A percentile compares a stretch with the other conserved stretches of the same genome.
Evolutionary conservation across 2,888 invertebrate genomes (phyloP).

Genomic region (Phytoseiulus persimilis): DNA sequence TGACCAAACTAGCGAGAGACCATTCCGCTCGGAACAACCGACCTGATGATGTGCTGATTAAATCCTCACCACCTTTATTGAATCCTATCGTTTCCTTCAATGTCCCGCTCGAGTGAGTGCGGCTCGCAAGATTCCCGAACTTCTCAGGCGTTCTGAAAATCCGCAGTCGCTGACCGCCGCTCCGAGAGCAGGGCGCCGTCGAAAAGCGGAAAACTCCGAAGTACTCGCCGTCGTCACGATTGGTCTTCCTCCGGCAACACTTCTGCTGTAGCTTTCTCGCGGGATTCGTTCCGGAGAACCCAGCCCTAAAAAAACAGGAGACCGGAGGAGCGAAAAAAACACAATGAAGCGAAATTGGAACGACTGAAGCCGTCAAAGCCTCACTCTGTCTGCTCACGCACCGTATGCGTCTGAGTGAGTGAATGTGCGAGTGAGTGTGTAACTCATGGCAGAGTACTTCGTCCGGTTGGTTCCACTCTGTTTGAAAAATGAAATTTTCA

Average conservation of each 20-base stretch:
- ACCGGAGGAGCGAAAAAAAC: not conserved
- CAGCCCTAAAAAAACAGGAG: not conserved
- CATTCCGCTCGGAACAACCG: not conserved
- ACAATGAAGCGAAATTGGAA: not conserved
- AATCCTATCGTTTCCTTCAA: not conserved
- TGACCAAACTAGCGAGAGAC: not conserved
- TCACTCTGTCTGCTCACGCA: not conserved
- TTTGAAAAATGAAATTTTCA: conserved; percentile 38
- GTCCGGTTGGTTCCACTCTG: not conserved
- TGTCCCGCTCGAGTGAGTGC: not conserved
- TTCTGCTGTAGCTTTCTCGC: too few species aligned
- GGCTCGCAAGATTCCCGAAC: too few species aligned
- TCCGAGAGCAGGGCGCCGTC: too few species aligned
- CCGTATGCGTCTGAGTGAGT: not conserved
- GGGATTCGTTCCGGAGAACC: too few species aligned
- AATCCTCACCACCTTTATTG: not conserved
- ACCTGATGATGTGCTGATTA: conserved; percentile 5
- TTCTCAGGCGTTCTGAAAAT: too few species aligned
- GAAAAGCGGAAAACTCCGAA: too few species aligned
- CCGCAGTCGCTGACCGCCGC: too few species aligned
- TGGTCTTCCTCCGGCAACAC: too few species aligned
- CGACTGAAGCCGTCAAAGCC: not conserved
- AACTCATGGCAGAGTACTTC: not conserved
- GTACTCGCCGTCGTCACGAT: too few species aligned
- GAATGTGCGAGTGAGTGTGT: not conserved